phyloP scores from a whole-genome alignment of 2,113 vertebrate species.

The Trichechus manatus region DNA sequence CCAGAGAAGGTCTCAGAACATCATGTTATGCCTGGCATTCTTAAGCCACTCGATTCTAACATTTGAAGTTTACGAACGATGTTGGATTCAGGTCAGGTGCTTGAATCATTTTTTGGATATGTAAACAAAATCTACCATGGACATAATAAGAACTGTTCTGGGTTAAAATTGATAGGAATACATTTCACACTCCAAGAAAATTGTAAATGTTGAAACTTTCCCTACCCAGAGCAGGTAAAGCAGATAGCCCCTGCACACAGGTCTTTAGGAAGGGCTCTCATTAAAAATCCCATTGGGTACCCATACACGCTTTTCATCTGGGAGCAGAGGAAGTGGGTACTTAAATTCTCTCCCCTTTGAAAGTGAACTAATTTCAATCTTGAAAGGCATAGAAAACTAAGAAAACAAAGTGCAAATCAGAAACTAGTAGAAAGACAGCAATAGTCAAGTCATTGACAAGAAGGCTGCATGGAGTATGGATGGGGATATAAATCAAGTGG shows the following conservation, averaged over 20 bases:
- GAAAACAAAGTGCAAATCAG: neutral
- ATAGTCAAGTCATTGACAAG: neutral
- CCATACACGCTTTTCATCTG: too few species aligned
- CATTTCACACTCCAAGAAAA: neutral
- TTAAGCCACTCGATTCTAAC: neutral
- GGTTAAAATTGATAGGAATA: neutral
- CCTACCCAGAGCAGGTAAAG: neutral
- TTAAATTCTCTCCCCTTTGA: neutral
- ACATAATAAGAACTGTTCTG: neutral
- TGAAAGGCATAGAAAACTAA: neutral
- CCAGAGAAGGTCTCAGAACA: neutral
- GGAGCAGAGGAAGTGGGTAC: too few species aligned
- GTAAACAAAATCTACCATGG: neutral
- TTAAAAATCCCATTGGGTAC: neutral
- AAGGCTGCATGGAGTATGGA: neutral
- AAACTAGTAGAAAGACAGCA: neutral
- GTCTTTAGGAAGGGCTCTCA: neutral
- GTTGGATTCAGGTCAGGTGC: neutral
- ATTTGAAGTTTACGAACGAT: constrained; percentile 7
- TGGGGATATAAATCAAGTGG: neutral
- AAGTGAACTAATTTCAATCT: neutral
- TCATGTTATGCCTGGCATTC: neutral
- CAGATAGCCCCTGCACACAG: neutral
- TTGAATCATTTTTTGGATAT: neutral
- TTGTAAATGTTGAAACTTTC: neutral